Evolutionary conservation across 1,140 invertebrate genomes (phyloP), one percentile per base, ranked within the genome.

Genomic region (Elymnias hypermnestra): DNA sequence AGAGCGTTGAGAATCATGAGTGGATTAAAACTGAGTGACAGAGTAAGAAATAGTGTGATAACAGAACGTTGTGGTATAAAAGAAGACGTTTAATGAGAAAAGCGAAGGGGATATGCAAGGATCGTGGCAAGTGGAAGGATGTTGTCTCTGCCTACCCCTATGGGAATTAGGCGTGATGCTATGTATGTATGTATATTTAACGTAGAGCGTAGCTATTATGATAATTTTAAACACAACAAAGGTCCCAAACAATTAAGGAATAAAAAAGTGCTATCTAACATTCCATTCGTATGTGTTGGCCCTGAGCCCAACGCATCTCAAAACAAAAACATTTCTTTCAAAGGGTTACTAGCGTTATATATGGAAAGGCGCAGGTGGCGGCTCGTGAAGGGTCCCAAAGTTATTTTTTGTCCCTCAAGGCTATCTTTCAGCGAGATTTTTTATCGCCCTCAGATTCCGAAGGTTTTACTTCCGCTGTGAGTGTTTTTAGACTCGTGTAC

Each of bases 371-470:
- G 44, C 51, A 53, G 51, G 51, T 53, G 51, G n/a, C 12, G 19
- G 28, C 12, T 29, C 26, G 45, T 31, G 26, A 37, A 53, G 51
- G 51, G 51, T 26, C 38, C 38, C 36, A 36, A 53, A 53, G 29
- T 47, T 53, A 42, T 47, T 47, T 53, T 53, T 53, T 47, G 44
- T 25, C 29, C 38, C 51, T 47, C 15, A 33, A 40, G 51, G 51
- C 51, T 36, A 53, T 53, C 51, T 53, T 53, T 53, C 43, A 42
- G 44, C 44, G 25, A 46, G 51, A 15, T n/a, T 53, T 53, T 53
- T 53, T 53, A 53, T 53, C 51, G 51, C 29, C 14, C 38, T 37
- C 23, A 37, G 43, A 47, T 46, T 47, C 31, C 14, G 38, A 28
- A 38, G 39, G 33, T 49, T 50, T 41, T 43, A 5, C 42, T 42